phyloP scores from a whole-genome alignment of 92 coral and sea anemone species.

The Epizoanthus ramosus region DNA sequence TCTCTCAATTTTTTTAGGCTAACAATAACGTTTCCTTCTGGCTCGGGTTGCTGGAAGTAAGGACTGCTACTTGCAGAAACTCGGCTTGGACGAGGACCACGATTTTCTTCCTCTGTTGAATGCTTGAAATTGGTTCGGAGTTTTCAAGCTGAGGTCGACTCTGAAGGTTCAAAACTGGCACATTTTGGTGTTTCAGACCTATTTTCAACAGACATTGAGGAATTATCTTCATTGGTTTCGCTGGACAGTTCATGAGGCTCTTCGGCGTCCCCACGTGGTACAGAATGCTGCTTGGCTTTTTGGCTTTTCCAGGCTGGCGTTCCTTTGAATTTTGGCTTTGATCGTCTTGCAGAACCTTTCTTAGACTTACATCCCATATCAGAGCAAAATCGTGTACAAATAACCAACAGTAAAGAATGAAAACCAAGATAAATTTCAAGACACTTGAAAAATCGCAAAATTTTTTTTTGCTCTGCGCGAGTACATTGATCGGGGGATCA shows the following conservation, averaged over 20 bases:
- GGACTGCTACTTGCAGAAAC: no score
- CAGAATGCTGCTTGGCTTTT: constrained; percentile 13
- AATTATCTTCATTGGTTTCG: no score
- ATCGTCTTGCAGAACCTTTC: constrained; percentile 3
- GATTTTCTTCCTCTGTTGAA: not conserved
- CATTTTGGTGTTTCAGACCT: not conserved
- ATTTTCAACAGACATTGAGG: no score
- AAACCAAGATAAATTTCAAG: no score
- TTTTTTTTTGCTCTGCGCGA: not conserved
- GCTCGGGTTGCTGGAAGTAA: no score
- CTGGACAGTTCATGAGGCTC: not conserved
- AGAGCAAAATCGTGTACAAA: not conserved
- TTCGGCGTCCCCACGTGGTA: constrained; percentile 11
- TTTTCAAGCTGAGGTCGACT: constrained; percentile 22
- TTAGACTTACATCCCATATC: constrained; percentile 11
- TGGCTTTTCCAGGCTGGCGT: not conserved
- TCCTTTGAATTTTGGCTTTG: constrained; percentile 14
- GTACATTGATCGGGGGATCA: constrained; percentile 9
- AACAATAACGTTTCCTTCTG: no score
- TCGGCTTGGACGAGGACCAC: not conserved
- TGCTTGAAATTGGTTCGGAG: not conserved
- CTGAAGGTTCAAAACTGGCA: constrained; percentile 23
- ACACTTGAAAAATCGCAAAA: not conserved
- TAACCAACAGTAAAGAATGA: no score
- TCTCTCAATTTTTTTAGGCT: no score